Evolutionary conservation across 2,888 invertebrate genomes (phyloP), one percentile per base, ranked within the genome.

Genomic region (Adelognathus sp.): DNA sequence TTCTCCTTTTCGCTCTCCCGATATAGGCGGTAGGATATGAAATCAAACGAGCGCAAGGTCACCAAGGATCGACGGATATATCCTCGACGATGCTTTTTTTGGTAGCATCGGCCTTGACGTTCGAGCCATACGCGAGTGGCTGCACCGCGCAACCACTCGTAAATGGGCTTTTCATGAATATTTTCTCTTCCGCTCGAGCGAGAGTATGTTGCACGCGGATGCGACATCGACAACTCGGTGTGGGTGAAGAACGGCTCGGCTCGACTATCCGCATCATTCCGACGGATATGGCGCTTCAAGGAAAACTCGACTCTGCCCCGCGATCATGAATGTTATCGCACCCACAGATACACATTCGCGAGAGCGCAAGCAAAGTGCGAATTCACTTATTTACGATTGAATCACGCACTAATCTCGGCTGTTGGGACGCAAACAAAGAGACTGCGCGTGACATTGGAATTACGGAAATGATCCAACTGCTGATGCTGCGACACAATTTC

Each of bases 61-160:
- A 63, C 29, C 21, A 14, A 74, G 74, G 78, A 78, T 78, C 78
- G 74, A 64, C 44, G 64, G 74, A 78, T 74, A 24, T 77, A 78
- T 78, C 78, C 74, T 78, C 78, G 78, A 70, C 33, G 58, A 78
- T 78, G 58, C 78, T 74, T 52, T 78, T 77, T 78, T 78, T 74
- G 78, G 78, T 58, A 70, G 64, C 11, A 21, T 66, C 58, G 14
- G 64, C 78, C 78, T 74, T 78, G 74, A 64, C 21, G n/a, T n/a
- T n/a, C 64, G 60, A 52, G 41, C 11, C 70, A 27, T 69, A 36
- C 63, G 60, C 60, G 74, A 60, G 67, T 27, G 58, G 52, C 2
- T 61, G 9, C 21, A 21, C 21, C 3, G 21, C 11, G 67, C 73
- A 27, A 24, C 56, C 21, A 70, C 58, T 36, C 16, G 41, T 41